Evolutionary conservation across 2,797 vertebrate species (phyloP), one percentile per base, ranked within the genome.

Genomic region (Callimico goeldii): DNA sequence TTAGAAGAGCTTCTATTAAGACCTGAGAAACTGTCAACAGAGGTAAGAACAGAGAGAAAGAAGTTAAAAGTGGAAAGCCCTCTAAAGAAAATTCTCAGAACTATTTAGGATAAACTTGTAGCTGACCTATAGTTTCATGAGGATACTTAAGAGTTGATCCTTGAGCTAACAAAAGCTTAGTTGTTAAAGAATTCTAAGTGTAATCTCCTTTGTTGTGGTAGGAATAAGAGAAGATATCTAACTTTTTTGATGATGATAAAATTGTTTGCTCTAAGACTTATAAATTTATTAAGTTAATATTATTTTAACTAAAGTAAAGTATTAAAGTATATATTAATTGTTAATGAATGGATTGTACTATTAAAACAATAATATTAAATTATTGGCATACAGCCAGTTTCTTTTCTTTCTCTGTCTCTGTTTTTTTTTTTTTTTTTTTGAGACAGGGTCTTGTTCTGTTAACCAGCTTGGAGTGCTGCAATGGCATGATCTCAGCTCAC

Each of bases 181-280:
- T 86, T 91, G 28, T 88, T 91, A 76, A 87, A 48, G 50, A 90
- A 30, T 93, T 94, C 26, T 52, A 83, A 70, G 55, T 64, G 15
- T 77, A 80, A 70, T 76, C 28, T 85, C 43, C 77, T 96, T 90
- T 93, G 48, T 91, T 96, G 87, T 77, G 88, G 86, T 88, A 90
- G 73, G 64, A 33, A 70, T 58, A 77, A 93, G 92, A 85, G 43
- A 70, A 81, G 41, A 9, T 89, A 52, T 83, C 43, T 94, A 33
- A 80, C 77, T 67, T 90, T 93, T 87, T 96, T 87, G 80, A 36
- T 84, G 79, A 83, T 93, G 81, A 86, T 93, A 91, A 94, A 92
- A 90, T 97, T 73, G 85, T 95, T 90, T 96, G 30, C n/a, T 64
- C n/a, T 88, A 85, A 95, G 93, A 83, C 88, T 75, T 83, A 88